A percentile compares a stretch with the other conserved stretches of the same genome.
phyloP scores from a whole-genome alignment of 2,113 vertebrate genomes.

The Tenrec ecaudatus region DNA sequence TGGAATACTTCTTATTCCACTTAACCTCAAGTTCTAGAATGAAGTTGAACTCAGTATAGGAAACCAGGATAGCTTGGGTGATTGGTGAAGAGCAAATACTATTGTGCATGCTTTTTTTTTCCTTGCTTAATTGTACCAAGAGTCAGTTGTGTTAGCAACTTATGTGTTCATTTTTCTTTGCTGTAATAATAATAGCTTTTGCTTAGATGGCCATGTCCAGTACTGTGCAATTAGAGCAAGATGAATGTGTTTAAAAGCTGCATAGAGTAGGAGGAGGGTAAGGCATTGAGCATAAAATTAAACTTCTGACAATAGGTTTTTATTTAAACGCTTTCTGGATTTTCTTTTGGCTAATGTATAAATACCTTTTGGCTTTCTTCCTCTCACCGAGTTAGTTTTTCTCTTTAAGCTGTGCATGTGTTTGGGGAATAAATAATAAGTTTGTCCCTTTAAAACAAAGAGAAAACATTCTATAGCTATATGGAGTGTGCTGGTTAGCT shows the following conservation, averaged over 20 bases:
- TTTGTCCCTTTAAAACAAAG: not conserved
- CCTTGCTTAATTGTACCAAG: slow-evolving; percentile 12
- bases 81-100: not conserved
- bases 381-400: slow-evolving; percentile 9
- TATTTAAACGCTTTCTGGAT: slow-evolving; percentile 57
- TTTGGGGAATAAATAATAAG: slow-evolving; percentile 52
- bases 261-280: not conserved
- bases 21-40: not conserved
- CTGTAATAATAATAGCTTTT: slow-evolving; percentile 49
- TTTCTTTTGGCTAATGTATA: slow-evolving; percentile 10
- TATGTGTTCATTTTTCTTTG: slow-evolving; percentile 59
- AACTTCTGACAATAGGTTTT: slow-evolving; percentile 55
- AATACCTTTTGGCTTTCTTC: slow-evolving; percentile 47
- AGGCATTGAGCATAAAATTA: slow-evolving; percentile 63
- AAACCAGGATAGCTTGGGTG: not conserved
- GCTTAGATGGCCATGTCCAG: slow-evolving; percentile 54
- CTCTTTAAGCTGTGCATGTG: slow-evolving; percentile 13
- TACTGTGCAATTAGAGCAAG: slow-evolving; percentile 66
- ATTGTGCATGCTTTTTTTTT: slow-evolving; percentile 8
- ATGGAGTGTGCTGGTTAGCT: not conserved
- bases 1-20: not conserved
- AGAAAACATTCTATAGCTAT: not conserved
- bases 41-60: not conserved
- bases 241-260: slow-evolving; percentile 58
- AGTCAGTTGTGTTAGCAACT: slow-evolving; percentile 31